Conservation (phyloP, 1,140 invertebrate genomes). For the Macrotrachela quadricornifera region DNA sequence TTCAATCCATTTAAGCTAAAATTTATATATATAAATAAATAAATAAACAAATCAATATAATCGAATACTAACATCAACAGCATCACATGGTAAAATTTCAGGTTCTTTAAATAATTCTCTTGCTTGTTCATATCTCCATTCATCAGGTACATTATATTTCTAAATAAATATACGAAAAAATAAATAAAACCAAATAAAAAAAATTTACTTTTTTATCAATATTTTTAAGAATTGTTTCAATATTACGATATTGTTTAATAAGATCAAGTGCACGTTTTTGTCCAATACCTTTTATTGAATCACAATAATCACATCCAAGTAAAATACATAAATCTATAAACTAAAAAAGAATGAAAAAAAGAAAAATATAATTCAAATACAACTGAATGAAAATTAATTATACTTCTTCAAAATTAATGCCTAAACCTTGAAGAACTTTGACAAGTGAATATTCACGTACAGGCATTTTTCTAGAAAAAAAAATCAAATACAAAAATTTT, state of each 20-base stretch:
- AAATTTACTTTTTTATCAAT: slow-evolving; percentile 43
- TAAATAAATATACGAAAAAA: no score
- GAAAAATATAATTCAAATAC: neutral
- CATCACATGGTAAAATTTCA: slow-evolving; percentile 50
- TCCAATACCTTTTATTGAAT: slow-evolving; percentile 77
- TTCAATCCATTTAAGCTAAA: slow-evolving; percentile 69
- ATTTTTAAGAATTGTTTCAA: slow-evolving; percentile 68
- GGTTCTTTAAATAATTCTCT: slow-evolving; percentile 64
- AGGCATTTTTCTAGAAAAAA: slow-evolving; percentile 54
- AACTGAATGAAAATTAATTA: slow-evolving; percentile 3
- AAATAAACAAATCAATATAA: no score
- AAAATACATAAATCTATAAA: slow-evolving; percentile 96
- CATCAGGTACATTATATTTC: slow-evolving; percentile 63
- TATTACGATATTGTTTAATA: slow-evolving; percentile 54
- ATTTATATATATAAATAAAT: no score
- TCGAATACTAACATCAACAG: slow-evolving; percentile 41
- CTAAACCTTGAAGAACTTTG: slow-evolving; percentile 56
- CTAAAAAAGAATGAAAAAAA: slow-evolving; percentile 27
- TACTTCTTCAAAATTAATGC: slow-evolving; percentile 57
- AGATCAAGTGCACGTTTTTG: slow-evolving; percentile 89
- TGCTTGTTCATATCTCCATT: slow-evolving; percentile 75
- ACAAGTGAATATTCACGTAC: slow-evolving; percentile 70
- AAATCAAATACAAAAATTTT: neutral
- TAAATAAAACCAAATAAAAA: no score
- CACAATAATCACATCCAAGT: slow-evolving; percentile 92